Evolutionary conservation across 2,797 vertebrate species (phyloP).

Genomic region (Novumbra hubbsi): DNA sequence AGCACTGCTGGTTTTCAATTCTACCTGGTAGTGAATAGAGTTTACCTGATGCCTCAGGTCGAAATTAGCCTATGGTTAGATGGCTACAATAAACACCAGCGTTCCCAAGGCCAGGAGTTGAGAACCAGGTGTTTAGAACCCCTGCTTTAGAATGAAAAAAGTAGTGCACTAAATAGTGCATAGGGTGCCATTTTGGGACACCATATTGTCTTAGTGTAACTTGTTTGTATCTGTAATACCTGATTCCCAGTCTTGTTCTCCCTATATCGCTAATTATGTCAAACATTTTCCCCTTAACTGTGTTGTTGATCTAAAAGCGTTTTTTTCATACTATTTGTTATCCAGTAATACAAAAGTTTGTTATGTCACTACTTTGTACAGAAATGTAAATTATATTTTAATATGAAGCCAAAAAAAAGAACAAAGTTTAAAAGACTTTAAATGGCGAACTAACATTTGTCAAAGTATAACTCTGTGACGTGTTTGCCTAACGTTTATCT

Average conservation of each 20-base stretch:
- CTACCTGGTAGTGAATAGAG: no score
- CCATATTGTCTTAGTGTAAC: constrained; percentile 27
- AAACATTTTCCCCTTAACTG: constrained; percentile 4
- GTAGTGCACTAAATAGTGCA: neutral
- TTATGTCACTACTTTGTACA: constrained; percentile 81
- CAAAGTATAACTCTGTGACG: constrained; percentile 78
- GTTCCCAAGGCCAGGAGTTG: no score
- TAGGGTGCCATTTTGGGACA: neutral
- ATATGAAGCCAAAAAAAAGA: constrained; percentile 75
- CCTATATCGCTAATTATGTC: constrained; percentile 17
- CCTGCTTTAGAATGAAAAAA: no score
- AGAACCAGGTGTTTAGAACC: no score
- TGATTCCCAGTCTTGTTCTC: constrained; percentile 17
- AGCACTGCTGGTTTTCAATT: no score
- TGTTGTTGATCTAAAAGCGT: constrained; percentile 47
- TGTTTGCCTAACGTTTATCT: constrained; percentile 70
- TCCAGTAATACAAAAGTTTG: constrained; percentile 57
- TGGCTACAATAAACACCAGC: no score
- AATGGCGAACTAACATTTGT: constrained; percentile 77
- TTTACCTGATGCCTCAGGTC: no score
- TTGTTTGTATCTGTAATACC: constrained; percentile 29
- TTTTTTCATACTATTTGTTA: constrained; percentile 56
- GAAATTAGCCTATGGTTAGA: no score
- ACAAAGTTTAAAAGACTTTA: constrained; percentile 52
- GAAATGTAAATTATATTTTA: constrained; percentile 86